Conservation (phyloP, 2,113 vertebrate genomes). For the Laticauda colubrina region DNA sequence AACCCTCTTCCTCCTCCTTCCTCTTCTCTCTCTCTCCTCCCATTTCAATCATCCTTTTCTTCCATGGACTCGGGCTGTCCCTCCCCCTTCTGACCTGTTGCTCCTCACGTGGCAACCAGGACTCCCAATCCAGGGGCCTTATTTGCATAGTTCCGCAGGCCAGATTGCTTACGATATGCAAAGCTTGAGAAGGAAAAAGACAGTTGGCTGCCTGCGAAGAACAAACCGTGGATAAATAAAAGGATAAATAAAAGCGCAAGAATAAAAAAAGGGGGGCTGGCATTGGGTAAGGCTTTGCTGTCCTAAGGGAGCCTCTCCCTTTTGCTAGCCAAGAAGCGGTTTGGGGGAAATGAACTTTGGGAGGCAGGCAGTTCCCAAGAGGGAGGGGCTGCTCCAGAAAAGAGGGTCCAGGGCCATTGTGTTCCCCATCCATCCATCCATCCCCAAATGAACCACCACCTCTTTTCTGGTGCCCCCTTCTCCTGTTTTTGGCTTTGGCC, state of each 20-base stretch:
- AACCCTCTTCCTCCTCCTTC: neutral
- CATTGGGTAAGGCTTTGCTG: neutral
- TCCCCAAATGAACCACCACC: neutral
- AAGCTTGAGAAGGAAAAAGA: neutral
- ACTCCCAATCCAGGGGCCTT: neutral
- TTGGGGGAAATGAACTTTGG: neutral
- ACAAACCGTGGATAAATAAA: neutral
- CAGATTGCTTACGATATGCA: neutral
- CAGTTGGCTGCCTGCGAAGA: neutral
- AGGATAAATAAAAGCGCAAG: neutral
- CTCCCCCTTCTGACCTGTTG: neutral
- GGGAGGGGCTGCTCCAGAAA: neutral
- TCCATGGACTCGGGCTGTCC: neutral
- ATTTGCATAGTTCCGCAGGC: neutral
- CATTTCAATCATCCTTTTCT: neutral
- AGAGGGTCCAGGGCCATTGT: neutral
- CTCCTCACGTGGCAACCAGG: neutral
- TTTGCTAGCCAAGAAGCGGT: neutral
- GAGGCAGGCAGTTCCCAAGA: neutral
- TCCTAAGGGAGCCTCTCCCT: neutral
- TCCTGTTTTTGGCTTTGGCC: conserved; percentile 32
- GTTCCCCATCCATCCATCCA: neutral
- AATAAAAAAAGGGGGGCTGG: neutral
- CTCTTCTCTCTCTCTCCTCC: neutral
- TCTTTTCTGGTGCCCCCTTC: conserved; percentile 11